Base-by-base conservation (phyloP, 2,888 invertebrate species). In the Neelides folsomi region DNA sequence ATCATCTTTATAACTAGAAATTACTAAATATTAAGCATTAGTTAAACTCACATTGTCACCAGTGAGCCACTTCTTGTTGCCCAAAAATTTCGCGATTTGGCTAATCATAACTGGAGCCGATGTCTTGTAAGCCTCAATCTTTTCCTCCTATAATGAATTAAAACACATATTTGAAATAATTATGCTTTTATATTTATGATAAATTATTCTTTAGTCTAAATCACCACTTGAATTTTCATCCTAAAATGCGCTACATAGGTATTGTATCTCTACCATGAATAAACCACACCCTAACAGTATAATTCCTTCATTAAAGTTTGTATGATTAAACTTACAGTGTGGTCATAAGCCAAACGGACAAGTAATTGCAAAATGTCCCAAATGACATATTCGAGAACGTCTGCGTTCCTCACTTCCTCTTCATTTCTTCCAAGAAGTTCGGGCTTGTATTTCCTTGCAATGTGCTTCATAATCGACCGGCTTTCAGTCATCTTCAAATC, bases 401-500 rank as follows among this genome's bases (percentile, higher is more conserved):
- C 72, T 19, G 69, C 67, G n/a, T 66, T 54, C 2, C 66, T 66
- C 38, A 60, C 61, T 34, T 72, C 71, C 38, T 66, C 60, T 38
- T 66, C 67, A 9, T 67, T 67, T 34, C 63, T 66, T 9, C 72
- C 72, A 67, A 71, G 65, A 37, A 74, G 58, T 45, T 69, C 66
- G 55, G 71, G 67, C 52, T 72, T 72, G 9, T 45, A 13, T 6
- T 47, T 53, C 7, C 70, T 60, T 12, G 69, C 72, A 49, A 73
- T 66, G 57, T 71, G 66, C 27, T 69, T 67, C 43, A 72, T 52
- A 43, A 73, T 72, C 15, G 72, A 69, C 58, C 69, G 69, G 51
- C 69, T 69, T 59, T 73, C 71, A 1, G 71, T 70, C 18, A 72
- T 57, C 52, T 69, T 71, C 3, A 68, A 59, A 18, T 71, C 67